Conservation (phyloP, 2,797 vertebrate genomes). For the Craterocephalus amniculus region DNA sequence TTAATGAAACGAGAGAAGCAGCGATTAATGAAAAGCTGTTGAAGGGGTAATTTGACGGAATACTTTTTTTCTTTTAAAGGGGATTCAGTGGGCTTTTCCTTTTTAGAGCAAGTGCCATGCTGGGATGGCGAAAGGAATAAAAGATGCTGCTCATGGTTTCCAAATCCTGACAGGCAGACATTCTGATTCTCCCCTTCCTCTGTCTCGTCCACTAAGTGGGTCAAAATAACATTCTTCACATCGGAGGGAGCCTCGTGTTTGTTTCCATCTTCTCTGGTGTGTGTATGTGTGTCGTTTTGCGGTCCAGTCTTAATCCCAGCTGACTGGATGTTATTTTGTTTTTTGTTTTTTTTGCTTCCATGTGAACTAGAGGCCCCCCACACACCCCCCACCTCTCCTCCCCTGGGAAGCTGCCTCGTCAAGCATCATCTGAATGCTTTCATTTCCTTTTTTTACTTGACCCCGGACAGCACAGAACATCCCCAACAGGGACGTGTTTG, state of each 20-base stretch:
- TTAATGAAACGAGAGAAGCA: constrained; percentile 26
- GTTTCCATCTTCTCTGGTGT: constrained; percentile 42
- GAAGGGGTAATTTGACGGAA: constrained; percentile 41
- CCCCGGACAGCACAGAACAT: constrained; percentile 33
- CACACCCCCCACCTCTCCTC: not conserved
- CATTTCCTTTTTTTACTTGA: constrained; percentile 57
- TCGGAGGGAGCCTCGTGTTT: constrained; percentile 38
- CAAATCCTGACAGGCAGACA: constrained; percentile 47
- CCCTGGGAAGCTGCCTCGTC: constrained; percentile 25
- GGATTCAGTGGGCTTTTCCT: constrained; percentile 18
- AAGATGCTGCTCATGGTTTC: constrained; percentile 44
- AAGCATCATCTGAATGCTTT: constrained; percentile 37
- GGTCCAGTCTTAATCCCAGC: constrained; percentile 48
- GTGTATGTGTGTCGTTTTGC: constrained; percentile 10
- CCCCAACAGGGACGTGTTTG: constrained; percentile 20
- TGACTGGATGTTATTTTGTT: constrained; percentile 40
- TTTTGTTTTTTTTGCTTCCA: constrained; percentile 25
- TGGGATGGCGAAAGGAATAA: constrained; percentile 14
- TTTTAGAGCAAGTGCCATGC: constrained; percentile 8
- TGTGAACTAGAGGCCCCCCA: constrained; percentile 16
- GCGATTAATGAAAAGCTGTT: constrained; percentile 51
- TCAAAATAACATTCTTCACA: constrained; percentile 60
- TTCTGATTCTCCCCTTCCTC: constrained; percentile 37
- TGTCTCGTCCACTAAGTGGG: constrained; percentile 42
- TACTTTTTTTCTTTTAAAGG: not conserved